These are phyloP conservation scores for Australoheros scitulus DNA, from an alignment of 2,113 vertebrate genomes.

Conservation along the genomic window DNA sequence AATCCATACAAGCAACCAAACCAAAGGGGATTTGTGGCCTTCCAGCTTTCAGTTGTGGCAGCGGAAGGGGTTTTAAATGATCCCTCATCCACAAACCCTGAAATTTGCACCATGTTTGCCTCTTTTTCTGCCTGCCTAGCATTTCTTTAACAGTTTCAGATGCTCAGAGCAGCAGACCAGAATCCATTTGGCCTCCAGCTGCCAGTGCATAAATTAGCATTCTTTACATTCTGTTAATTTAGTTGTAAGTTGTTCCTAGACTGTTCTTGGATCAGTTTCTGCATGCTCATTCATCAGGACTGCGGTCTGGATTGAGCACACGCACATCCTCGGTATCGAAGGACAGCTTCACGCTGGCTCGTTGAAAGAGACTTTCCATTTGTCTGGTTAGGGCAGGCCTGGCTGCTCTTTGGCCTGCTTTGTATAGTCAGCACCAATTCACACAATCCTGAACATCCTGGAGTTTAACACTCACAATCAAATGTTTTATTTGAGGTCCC, in stretches of 20 bases:
- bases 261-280: conserved; percentile 5
- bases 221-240: conserved; percentile 23
- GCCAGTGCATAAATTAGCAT: neutral
- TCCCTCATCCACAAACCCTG: conserved; percentile 53
- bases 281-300: conserved; percentile 32
- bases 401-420: conserved; percentile 30
- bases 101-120: conserved; percentile 53
- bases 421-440: conserved; percentile 17
- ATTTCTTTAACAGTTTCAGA: conserved; percentile 54
- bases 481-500: conserved; percentile 42
- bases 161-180: conserved; percentile 29
- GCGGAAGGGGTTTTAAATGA: conserved; percentile 30
- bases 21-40: conserved; percentile 44
- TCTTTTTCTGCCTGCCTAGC: conserved; percentile 53
- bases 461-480: conserved; percentile 38
- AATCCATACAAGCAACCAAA: conserved; percentile 43
- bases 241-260: neutral
- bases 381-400: conserved; percentile 20
- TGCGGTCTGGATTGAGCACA: conserved; percentile 13
- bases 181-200: conserved; percentile 35
- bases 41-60: conserved; percentile 62
- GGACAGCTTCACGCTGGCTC: conserved; percentile 20
- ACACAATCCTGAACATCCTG: conserved; percentile 12
- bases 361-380: conserved; percentile 43
- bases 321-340: conserved; percentile 13